Conservation (phyloP, 2,797 vertebrate genomes). For the Limosa lapponica region DNA sequence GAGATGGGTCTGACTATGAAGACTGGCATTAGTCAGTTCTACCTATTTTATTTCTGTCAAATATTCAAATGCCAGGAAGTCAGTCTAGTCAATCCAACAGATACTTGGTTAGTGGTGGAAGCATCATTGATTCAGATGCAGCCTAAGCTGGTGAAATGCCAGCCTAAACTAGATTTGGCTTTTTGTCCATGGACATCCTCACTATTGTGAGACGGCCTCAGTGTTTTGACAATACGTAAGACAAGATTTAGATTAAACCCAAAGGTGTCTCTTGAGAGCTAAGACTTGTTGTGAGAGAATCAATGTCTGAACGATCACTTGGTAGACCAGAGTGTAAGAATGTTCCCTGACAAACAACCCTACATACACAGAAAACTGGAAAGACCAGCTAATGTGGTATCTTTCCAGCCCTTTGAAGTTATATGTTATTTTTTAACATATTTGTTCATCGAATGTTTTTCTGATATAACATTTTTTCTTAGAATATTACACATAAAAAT, state of each 20-base stretch:
- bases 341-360: neutral
- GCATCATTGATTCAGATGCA: neutral
- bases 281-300: neutral
- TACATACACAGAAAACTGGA: neutral
- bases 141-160: neutral
- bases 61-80: neutral
- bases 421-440: slow-evolving; percentile 36
- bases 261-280: neutral
- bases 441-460: neutral
- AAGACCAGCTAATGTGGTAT: neutral
- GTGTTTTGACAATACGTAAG: neutral
- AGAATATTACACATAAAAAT: neutral
- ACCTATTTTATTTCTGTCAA: neutral
- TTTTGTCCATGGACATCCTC: neutral
- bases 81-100: neutral
- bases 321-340: neutral
- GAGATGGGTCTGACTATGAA: neutral
- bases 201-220: neutral
- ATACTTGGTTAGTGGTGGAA: neutral
- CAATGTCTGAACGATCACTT: neutral
- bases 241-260: neutral
- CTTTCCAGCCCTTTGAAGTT: slow-evolving; percentile 1
- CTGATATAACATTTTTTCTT: neutral
- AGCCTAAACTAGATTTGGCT: neutral
- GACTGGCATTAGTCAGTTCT: neutral